Base-by-base conservation (phyloP, 1,140 invertebrate species). In the Glomeris maerens region DNA sequence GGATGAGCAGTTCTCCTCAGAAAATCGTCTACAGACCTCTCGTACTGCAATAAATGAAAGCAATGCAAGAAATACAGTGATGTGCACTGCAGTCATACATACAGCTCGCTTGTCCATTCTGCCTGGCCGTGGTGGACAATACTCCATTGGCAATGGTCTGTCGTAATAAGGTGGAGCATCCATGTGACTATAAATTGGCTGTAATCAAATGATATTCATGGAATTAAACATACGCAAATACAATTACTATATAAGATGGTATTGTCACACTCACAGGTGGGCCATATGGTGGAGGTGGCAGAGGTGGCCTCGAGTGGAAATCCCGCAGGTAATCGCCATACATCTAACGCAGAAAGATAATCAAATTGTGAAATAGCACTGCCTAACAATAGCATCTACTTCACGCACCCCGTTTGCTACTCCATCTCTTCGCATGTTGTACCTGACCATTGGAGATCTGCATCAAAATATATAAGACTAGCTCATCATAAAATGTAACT, bases 21-120 rank as follows among this genome's bases (percentile, higher is more conserved):
- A 64, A 91, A 90, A 62, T 90, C 85, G 65, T 89, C 85, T 26
- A 93, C 88, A 50, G 85, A 87, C 41, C 88, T 76, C 62, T 92
- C 85, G 66, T 90, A 90, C 63, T 72, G 59, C 41, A 66, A 60
- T 29, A 53, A 47, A 36, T 36, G 17, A 36, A 17, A 13, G 31
- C 31, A 13, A 17, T 36, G 31, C 31, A 36, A 17, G 10, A 17
- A 17, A 36, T 36, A 36, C 31, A 36, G 31, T n/a, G n/a, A n/a
- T 28, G 76, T n/a, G n/a, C n/a, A n/a, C n/a, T n/a, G 69, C 39
- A 78, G 60, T 21, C 38, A 25, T 5, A 44, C 26, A 10, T 50
- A 57, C 57, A 51, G 53, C 49, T 54, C 57, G 39, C 41, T 57
- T 59, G 40, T 59, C 56, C 27, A 55, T 22, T 27, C 48, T 40